Evolutionary conservation across 1,140 invertebrate genomes (phyloP), one percentile per base, ranked within the genome.

Genomic region (Heliothis subflexa): DNA sequence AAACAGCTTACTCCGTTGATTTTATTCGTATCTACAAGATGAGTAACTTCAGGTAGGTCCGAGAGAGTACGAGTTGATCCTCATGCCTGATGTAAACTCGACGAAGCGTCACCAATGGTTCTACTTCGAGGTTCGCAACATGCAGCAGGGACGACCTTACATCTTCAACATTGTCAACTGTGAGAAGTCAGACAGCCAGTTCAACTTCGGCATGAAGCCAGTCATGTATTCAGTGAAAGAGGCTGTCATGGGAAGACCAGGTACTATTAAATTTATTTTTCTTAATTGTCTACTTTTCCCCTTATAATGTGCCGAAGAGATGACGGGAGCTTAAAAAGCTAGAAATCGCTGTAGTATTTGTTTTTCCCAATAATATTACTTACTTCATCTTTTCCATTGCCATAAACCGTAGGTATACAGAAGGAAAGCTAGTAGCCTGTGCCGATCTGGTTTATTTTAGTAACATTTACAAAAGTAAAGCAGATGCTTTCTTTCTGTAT

Each of bases 121-220:
- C 93, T 99, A 99, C 94, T 99, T 99, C 91, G 97, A 98, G 95
- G 97, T 99, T 2, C 96, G 96, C 18, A 97, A 98, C 87, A 98
- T 98, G 96, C 95, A 96, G 72, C 95, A 96, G 25, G 95, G 95
- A 57, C 89, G 95, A 0, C 94, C 96, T 0, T 99, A 99, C 86
- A 96, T 96, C 28, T 98, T 99, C 93, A 98, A 99, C 92, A 98
- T 99, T 52, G 96, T 99, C 62, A 99, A 99, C 94, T 98, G 97
- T 95, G 97, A 98, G 86, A 99, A 99, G 91, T 95, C 96, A 16
- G 98, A 98, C 92, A 98, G 97, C 79, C 97, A 98, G 93, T 98
- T 98, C 90, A 98, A 98, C 91, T 97, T 97, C 92, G 98, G 98
- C 13, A 98, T 99, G 98, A 97, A 98, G 89, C 98, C 98, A 45